Evolutionary conservation across 2,888 invertebrate genomes (phyloP), one percentile per base, ranked within the genome.

Genomic region (Protula sp.): DNA sequence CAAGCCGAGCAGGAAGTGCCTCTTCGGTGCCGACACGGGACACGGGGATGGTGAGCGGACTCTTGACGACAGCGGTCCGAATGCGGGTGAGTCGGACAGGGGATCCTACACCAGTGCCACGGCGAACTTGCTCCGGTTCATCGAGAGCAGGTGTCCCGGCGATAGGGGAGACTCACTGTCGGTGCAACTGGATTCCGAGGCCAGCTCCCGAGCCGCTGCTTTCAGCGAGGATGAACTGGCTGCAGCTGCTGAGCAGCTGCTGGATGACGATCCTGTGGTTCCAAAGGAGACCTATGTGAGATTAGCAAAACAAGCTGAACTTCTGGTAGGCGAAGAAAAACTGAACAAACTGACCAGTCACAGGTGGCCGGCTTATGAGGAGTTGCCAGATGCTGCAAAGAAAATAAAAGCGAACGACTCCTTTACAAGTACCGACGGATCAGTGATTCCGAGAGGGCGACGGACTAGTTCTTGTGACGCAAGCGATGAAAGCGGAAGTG

Each of bases 391-490:
- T 14, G 19, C 9, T 38, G 38, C 19, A 19, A 19, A 45, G 5
- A 38, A 60, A n/a, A 1, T 0, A 4, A 56, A 48, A 24, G 30
- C n/a, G 19, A 56, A 30, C 28, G 22, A 51, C 14, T 50, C 51
- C 24, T 5, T 57, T 30, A 30, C 50, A 24, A 47, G 48, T 54
- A 61, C 61, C 2, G 61, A 61, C 24, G 53, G 53, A 5, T 54
- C 60, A 3, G 45, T 52, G 24, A 29, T 26, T 0, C 57, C 48
- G 47, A n/a, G n/a, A n/a, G 58, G 52, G n/a, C 53, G 53, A 3
- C 57, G 19, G 14, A 22, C 54, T 9, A 59, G 61, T 38, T 63
- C 63, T 2, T 63, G 63, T 51, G 61, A 63, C 27, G 63, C 63
- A 2, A 50, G 57, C 54, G 55, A 58, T n/a, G 60, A 55, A 19